Percentiles rank a stretch among this genome's conserved stretches.
Conservation (phyloP, 2,113 vertebrate genomes). For the Coptodon rendalli region DNA sequence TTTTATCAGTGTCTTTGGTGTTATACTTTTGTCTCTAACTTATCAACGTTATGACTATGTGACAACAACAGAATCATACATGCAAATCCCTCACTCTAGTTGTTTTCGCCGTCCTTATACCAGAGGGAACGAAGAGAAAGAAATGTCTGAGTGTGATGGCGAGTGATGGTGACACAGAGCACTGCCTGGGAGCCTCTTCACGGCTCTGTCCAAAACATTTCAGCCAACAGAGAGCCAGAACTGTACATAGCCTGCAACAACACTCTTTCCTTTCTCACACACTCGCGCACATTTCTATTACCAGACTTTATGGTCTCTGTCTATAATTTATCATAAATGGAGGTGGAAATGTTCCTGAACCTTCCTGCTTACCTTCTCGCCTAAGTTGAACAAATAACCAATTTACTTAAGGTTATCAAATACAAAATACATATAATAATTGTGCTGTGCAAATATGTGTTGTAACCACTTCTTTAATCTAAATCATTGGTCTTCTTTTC, state of each 20-base stretch:
- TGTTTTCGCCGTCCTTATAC: not conserved
- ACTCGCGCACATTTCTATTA: not conserved
- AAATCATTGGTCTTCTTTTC: not conserved
- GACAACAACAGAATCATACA: not conserved
- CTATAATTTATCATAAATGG: not conserved
- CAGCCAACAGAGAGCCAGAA: slow-evolving; percentile 7
- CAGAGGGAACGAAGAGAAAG: not conserved
- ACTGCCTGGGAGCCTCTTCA: slow-evolving; percentile 62
- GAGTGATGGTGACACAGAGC: slow-evolving; percentile 58
- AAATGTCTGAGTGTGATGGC: slow-evolving; percentile 44
- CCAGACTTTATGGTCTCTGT: not conserved
- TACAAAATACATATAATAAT: not conserved
- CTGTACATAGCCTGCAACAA: slow-evolving; percentile 5
- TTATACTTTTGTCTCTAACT: not conserved
- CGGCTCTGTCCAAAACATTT: slow-evolving; percentile 17
- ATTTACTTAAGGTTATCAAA: not conserved
- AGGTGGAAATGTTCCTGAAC: not conserved
- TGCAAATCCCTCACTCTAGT: not conserved
- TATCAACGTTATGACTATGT: not conserved
- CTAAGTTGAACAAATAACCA: not conserved
- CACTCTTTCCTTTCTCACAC: not conserved
- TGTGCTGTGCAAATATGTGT: not conserved
- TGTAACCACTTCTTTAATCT: not conserved
- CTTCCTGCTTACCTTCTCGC: not conserved
- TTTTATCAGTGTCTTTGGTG: not conserved